These are phyloP conservation scores for Apamea epomidion DNA, from an alignment of 2,888 invertebrate genomes.

Conservation along the genomic window DNA sequence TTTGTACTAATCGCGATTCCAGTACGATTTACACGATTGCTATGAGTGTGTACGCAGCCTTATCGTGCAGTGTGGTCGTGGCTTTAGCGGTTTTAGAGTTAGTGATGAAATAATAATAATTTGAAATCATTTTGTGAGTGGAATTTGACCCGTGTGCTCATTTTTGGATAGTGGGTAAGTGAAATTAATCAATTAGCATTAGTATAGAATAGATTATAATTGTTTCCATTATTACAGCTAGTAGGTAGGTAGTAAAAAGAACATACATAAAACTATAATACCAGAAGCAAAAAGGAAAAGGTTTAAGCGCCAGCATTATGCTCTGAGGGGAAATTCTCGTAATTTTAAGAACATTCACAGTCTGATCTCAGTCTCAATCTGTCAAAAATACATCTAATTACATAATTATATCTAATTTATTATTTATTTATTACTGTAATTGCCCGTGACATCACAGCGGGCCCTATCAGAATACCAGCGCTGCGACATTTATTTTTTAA, in stretches of 20 bases:
- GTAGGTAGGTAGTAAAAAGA: not conserved
- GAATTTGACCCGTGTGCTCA: not conserved
- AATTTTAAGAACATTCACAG: too few species aligned
- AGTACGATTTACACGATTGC: slow-evolving; percentile 62
- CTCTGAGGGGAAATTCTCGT: too few species aligned
- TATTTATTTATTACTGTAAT: too few species aligned
- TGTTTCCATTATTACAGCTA: not conserved
- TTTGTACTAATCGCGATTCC: slow-evolving; percentile 64
- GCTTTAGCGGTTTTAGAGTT: slow-evolving; percentile 27
- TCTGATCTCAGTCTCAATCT: too few species aligned
- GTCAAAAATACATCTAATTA: too few species aligned
- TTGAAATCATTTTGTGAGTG: slow-evolving; percentile 20
- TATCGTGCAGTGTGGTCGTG: slow-evolving; percentile 48
- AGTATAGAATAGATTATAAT: not conserved
- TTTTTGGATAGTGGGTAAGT: slow-evolving; percentile 36
- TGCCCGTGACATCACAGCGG: too few species aligned
- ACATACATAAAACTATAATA: not conserved
- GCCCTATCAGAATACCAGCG: too few species aligned
- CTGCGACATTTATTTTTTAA: too few species aligned
- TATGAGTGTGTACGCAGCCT: slow-evolving; percentile 56
- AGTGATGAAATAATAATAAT: slow-evolving; percentile 41
- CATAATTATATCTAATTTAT: too few species aligned
- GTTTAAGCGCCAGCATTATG: not conserved
- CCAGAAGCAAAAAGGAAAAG: not conserved
- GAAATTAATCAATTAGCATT: not conserved